Evolutionary conservation across 2,888 invertebrate genomes (phyloP).

Genomic region (Dastarcus helophoroides): DNA sequence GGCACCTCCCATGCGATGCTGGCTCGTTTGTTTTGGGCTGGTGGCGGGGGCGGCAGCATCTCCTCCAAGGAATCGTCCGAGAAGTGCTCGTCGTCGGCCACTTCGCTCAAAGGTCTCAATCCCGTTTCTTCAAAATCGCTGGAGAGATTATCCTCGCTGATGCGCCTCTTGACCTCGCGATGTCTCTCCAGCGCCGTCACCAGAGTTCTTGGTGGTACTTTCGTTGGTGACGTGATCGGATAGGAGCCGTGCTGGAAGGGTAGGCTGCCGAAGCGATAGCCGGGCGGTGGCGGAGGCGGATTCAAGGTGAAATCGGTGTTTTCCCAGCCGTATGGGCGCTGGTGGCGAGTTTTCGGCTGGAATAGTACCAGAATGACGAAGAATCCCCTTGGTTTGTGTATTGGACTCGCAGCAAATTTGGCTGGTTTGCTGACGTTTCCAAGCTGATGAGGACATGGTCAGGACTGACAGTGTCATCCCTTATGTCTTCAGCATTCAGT

Average conservation of each 20-base stretch:
- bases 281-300: constrained; percentile 49
- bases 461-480: no score
- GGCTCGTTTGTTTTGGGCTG: constrained; percentile 53
- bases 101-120: constrained; percentile 30
- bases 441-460: no score
- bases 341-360: constrained; percentile 65
- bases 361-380: no score
- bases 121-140: constrained; percentile 30
- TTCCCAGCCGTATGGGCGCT: constrained; percentile 65
- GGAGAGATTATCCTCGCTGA: constrained; percentile 33
- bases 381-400: no score
- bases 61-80: constrained; percentile 79
- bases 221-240: constrained; percentile 42
- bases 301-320: constrained; percentile 35
- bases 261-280: constrained; percentile 55
- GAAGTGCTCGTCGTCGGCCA: constrained; percentile 53
- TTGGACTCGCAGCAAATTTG: no score
- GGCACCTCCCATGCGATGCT: constrained; percentile 85
- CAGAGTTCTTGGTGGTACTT: constrained; percentile 53
- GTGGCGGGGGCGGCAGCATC: constrained; percentile 52
- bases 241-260: constrained; percentile 54
- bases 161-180: constrained; percentile 60
- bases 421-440: no score
- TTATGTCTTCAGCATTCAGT: no score
- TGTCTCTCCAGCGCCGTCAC: constrained; percentile 59